Percentiles rank a stretch among this genome's conserved stretches.
Evolutionary conservation across 2,888 invertebrate genomes (phyloP).

Genomic region (Drosophila yooni): DNA sequence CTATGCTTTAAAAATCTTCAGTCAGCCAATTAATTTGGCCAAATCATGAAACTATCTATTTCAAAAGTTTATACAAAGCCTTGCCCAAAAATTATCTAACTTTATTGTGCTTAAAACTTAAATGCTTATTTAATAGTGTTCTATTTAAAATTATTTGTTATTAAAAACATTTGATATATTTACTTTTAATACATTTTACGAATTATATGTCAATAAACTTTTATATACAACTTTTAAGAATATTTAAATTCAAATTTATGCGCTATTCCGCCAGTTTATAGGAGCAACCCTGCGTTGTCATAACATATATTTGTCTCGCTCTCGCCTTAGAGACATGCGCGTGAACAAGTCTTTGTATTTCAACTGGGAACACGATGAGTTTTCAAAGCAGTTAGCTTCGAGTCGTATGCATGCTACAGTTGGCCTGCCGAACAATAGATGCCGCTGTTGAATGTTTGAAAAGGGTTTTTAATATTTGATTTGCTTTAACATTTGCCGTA

Average conservation of each 20-base stretch:
- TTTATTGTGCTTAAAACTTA: background rate
- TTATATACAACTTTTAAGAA: background rate
- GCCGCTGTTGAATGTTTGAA: background rate
- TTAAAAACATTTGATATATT: background rate
- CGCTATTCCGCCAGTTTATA: background rate
- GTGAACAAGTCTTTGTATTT: background rate
- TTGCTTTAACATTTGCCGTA: background rate
- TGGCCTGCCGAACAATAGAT: background rate
- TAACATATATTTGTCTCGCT: conserved; percentile 21
- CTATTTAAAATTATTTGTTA: background rate
- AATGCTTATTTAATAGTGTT: background rate
- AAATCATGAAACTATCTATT: background rate
- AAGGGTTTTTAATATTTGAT: background rate
- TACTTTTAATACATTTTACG: no score
- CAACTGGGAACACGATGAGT: background rate
- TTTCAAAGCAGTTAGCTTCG: conserved; percentile 23
- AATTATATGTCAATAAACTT: background rate
- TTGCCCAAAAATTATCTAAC: conserved; percentile 33
- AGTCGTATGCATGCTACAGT: background rate
- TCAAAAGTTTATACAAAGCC: background rate
- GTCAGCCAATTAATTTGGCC: conserved; percentile 22
- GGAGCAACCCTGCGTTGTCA: background rate
- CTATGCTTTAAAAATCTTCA: background rate
- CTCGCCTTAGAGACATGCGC: background rate
- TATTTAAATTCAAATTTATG: background rate